A percentile compares a stretch with the other conserved stretches of the same genome.
Evolutionary conservation across 2,888 invertebrate genomes (phyloP).

Genomic region (Eupeodes latifasciatus): DNA sequence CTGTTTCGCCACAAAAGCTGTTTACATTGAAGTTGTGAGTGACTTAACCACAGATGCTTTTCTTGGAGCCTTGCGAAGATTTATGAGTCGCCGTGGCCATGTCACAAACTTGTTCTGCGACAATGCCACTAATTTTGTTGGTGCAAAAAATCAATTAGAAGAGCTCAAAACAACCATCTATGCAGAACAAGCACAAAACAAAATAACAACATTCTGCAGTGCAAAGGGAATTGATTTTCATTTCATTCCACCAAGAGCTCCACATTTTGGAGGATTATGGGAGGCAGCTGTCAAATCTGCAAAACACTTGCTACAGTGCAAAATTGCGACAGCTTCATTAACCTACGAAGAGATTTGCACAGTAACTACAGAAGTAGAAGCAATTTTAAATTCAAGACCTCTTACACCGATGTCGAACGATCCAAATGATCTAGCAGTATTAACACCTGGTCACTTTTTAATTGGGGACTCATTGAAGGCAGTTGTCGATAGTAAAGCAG

Average conservation of each 20-base stretch:
- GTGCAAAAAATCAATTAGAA: not conserved
- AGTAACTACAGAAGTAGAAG: not conserved
- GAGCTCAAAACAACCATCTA: not conserved
- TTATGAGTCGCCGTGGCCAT: too few species aligned
- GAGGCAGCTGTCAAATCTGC: constrained; percentile 33
- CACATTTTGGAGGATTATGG: constrained; percentile 37
- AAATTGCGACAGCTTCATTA: not conserved
- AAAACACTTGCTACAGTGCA: not conserved
- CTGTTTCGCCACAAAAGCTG: too few species aligned
- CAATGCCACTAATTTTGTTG: too few species aligned
- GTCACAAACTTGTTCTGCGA: too few species aligned
- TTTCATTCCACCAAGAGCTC: too few species aligned
- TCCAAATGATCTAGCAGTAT: not conserved
- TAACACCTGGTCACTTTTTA: not conserved
- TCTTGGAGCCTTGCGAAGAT: too few species aligned
- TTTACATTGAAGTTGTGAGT: too few species aligned
- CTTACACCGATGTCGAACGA: not conserved
- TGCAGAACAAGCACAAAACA: not conserved
- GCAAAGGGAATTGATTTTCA: too few species aligned
- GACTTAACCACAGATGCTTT: too few species aligned
- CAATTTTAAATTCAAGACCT: not conserved
- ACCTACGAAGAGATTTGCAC: not conserved
- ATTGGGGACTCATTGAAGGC: not conserved
- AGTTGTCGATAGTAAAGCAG: not conserved
- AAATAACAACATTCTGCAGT: too few species aligned